These are phyloP conservation scores for Pandemis heparana DNA, from an alignment of 2,888 invertebrate species.

Conservation along the genomic window DNA sequence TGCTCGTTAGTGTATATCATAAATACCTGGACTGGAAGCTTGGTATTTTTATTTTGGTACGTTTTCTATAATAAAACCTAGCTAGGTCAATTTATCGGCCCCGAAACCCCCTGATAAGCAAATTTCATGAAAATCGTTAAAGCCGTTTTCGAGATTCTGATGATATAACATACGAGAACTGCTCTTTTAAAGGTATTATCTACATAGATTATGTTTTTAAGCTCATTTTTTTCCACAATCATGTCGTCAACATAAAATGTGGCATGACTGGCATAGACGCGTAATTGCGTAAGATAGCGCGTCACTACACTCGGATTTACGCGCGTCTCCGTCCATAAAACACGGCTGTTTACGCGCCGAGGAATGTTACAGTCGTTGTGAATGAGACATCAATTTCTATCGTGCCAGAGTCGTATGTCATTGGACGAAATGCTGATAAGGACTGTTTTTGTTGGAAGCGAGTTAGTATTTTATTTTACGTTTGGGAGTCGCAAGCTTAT, in stretches of 20 bases:
- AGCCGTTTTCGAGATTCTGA: too few relatives aligned
- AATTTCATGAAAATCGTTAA: too few relatives aligned
- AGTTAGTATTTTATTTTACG: neutral
- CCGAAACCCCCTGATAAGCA: too few relatives aligned
- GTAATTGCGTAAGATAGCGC: neutral
- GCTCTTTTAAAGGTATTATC: too few relatives aligned
- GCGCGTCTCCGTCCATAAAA: conserved; percentile 12
- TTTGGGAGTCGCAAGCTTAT: too few relatives aligned
- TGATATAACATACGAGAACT: too few relatives aligned
- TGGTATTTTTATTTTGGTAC: too few relatives aligned
- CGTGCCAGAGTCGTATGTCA: conserved; percentile 20
- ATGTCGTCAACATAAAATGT: neutral
- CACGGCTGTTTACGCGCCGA: conserved; percentile 10
- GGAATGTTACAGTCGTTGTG: conserved; percentile 27
- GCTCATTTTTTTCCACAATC: neutral
- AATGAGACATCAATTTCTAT: conserved; percentile 32
- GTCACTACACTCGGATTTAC: conserved; percentile 13
- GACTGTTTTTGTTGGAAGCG: conserved; percentile 11
- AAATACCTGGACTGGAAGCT: too few relatives aligned
- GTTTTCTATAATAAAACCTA: too few relatives aligned
- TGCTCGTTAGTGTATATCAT: too few relatives aligned
- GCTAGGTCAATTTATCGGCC: too few relatives aligned
- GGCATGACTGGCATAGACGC: neutral
- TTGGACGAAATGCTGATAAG: conserved; percentile 17
- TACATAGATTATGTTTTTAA: too few relatives aligned